Evolutionary conservation across 2,113 vertebrate genomes (phyloP).

Genomic region (Sturnira hondurensis): DNA sequence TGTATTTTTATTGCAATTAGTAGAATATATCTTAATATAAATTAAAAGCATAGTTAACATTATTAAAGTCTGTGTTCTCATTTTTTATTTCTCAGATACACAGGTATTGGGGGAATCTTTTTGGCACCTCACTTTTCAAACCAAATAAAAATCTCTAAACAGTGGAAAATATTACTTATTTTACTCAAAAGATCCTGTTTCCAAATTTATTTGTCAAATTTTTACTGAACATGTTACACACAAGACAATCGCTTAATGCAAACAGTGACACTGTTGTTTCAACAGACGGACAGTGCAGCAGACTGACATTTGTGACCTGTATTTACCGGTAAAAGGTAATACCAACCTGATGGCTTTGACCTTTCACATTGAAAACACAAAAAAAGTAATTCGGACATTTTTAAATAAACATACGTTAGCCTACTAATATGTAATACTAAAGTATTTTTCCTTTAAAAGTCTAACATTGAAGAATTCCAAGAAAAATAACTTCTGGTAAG

Average conservation of each 20-base stretch:
- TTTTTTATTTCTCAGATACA: constrained; percentile 3
- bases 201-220: background rate
- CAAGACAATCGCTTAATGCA: background rate
- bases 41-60: background rate
- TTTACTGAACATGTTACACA: background rate
- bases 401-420: background rate
- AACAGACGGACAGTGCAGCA: background rate
- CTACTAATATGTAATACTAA: background rate
- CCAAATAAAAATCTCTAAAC: constrained; percentile 5
- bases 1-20: background rate
- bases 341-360: background rate
- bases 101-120: background rate
- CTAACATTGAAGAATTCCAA: background rate
- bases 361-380: background rate
- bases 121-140: background rate
- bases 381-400: background rate
- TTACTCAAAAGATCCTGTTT: background rate
- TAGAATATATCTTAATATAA: background rate
- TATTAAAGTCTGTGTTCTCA: background rate
- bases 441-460: background rate
- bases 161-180: background rate
- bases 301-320: background rate
- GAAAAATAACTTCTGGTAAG: background rate
- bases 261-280: background rate
- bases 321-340: constrained; percentile 18